phyloP scores from a whole-genome alignment of 2,888 invertebrate species.

The Apotomis turbidana region DNA sequence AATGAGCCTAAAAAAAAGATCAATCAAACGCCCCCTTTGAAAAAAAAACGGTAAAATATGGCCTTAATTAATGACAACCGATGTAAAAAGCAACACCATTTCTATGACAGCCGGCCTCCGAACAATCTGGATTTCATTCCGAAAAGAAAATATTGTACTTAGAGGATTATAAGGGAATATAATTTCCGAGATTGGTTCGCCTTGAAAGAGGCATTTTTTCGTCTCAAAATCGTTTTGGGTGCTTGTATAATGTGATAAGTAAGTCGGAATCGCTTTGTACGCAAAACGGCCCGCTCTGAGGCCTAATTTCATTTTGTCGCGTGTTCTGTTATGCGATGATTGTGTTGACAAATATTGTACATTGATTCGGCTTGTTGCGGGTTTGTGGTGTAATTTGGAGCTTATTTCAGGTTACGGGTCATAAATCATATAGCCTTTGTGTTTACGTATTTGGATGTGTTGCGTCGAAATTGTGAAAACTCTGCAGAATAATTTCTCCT shows the following conservation, averaged over 20 bases:
- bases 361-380: slow-evolving; percentile 19
- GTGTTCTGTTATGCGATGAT: slow-evolving; percentile 23
- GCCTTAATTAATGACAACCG: no score
- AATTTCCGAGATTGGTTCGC: slow-evolving; percentile 58
- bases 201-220: slow-evolving; percentile 41
- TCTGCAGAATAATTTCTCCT: no score
- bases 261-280: slow-evolving; percentile 39
- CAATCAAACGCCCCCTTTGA: no score
- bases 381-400: background rate
- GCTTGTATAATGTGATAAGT: slow-evolving; percentile 44
- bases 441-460: no score
- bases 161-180: slow-evolving; percentile 61
- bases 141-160: slow-evolving; percentile 59
- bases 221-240: slow-evolving; percentile 43
- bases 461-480: no score
- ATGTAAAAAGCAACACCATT: background rate
- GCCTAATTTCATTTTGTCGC: slow-evolving; percentile 32
- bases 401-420: background rate
- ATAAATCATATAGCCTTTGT: background rate
- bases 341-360: slow-evolving; percentile 24
- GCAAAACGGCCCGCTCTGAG: slow-evolving; percentile 19
- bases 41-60: no score
- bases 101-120: slow-evolving; percentile 6
- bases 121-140: slow-evolving; percentile 47
- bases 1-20: no score